Evolutionary conservation across 2,888 invertebrate species (phyloP), one percentile per base, ranked within the genome.

Genomic region (Trichacis sp.): DNA sequence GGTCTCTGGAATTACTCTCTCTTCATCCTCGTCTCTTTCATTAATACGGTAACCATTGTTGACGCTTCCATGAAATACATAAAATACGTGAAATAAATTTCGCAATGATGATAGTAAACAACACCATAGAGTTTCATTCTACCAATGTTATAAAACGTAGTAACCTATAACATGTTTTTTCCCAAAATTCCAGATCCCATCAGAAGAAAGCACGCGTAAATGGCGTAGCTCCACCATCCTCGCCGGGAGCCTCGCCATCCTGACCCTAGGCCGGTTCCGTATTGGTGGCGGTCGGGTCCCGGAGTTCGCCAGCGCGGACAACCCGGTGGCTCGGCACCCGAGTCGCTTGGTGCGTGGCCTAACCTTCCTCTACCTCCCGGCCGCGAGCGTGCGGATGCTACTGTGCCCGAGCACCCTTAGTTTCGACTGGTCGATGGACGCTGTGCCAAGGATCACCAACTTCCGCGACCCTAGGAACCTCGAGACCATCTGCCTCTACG

Each of bases 341-440:
- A 92, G 92, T 53, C 83, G 92, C 47, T 85, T 94, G 75, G 94
- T 95, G 40, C 89, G 98, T 70, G 88, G 93, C 59, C 89, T 96
- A 78, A 98, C 98, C 51, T 98, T 97, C 86, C 87, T 92, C 70
- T 96, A 96, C 84, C 89, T 98, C 74, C 97, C 98, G 38, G 92
- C 93, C 43, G 92, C 95, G 81, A 97, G 98, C 86, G 91, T 96
- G 77, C 90, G 91, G 84, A 89, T 98, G 77, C 87, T 98, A 64
- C 83, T 97, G 38, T 95, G 91, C 84, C 98, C 98, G 4, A 89
- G 90, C 74, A 91, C 92, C 73, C 88, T 98, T 55, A 97, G 97
- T 84, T 98, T 97, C 86, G 98, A 98, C 86, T 98, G 98, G 98
- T 97, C 97, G 19, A 98, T 98, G 98, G 96, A 97, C 76, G 93